Evolutionary conservation across 1,140 invertebrate species (phyloP).

Genomic region (Ctenoplectra terminalis): DNA sequence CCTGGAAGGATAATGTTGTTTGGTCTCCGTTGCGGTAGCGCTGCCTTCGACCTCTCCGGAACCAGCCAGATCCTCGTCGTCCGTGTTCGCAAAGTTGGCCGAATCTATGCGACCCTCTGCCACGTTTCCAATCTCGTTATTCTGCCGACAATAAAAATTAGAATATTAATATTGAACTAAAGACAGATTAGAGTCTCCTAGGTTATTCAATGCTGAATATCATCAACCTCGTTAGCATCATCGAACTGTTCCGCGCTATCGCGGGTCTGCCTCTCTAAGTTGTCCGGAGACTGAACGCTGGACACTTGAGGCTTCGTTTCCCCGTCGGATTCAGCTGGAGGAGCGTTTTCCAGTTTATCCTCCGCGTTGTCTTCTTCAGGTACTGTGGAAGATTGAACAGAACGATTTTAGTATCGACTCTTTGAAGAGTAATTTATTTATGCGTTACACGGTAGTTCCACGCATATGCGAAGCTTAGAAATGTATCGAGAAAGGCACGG

Average conservation of each 20-base stretch:
- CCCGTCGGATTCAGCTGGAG: not conserved
- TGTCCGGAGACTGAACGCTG: constrained; percentile 6
- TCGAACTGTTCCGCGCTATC: constrained; percentile 47
- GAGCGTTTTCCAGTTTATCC: not conserved
- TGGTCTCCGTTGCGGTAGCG: constrained; percentile 36
- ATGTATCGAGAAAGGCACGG: no score
- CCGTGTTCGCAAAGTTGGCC: constrained; percentile 53
- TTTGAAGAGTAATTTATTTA: no score
- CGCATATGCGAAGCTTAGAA: no score
- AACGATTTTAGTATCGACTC: not conserved
- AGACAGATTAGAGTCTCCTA: not conserved
- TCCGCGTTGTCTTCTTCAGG: not conserved
- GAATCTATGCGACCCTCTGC: constrained; percentile 46
- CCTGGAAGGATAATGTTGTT: not conserved
- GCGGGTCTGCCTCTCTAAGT: constrained; percentile 35
- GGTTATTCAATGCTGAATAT: not conserved
- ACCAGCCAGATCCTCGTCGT: constrained; percentile 76
- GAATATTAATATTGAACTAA: no score
- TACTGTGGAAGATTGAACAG: not conserved
- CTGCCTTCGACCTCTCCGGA: constrained; percentile 75
- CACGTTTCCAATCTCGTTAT: constrained; percentile 57
- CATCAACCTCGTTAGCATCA: constrained; percentile 43
- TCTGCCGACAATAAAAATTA: not conserved
- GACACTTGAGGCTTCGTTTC: not conserved
- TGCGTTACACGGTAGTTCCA: no score